These are phyloP conservation scores for Porites rus DNA, from an alignment of 92 coral and sea anemone genomes.

Conservation along the genomic window DNA sequence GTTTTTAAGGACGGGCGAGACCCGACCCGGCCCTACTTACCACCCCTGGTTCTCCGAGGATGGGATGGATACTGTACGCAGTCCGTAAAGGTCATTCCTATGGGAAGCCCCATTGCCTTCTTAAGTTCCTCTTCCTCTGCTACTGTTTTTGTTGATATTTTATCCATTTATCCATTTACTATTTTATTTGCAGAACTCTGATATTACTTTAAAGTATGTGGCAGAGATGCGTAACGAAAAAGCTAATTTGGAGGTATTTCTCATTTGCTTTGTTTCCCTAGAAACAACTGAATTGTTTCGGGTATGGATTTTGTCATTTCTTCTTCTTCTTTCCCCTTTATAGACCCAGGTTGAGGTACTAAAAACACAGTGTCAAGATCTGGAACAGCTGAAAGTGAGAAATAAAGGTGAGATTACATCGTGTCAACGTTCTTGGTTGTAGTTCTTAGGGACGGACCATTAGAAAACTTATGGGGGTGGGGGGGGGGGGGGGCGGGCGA, in stretches of 20 bases:
- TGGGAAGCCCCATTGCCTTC: neutral
- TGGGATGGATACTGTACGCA: too few relatives aligned
- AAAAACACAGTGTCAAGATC: constrained; percentile 8
- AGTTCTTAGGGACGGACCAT: neutral
- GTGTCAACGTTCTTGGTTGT: neutral
- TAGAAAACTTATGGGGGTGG: too few relatives aligned
- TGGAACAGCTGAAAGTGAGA: neutral
- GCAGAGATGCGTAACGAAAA: constrained; percentile 20
- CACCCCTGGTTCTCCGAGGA: too few relatives aligned
- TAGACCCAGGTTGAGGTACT: constrained; percentile 12
- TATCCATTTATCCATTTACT: neutral
- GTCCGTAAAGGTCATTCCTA: too few relatives aligned
- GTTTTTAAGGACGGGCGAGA: too few relatives aligned
- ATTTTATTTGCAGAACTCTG: constrained; percentile 9
- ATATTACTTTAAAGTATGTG: constrained; percentile 20
- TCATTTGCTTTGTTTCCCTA: too few relatives aligned
- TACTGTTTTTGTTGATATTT: neutral
- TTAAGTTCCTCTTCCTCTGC: neutral
- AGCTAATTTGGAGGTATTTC: constrained; percentile 13
- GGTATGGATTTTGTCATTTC: neutral
- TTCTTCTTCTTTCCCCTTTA: neutral
- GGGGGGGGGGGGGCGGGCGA: too few relatives aligned
- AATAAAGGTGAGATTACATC: constrained; percentile 27
- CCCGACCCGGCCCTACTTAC: too few relatives aligned
- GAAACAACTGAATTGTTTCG: too few relatives aligned